Conservation (phyloP, 35 echinoderm and acorn worm genomes). For the Hemicentrotus pulcherrimus region DNA sequence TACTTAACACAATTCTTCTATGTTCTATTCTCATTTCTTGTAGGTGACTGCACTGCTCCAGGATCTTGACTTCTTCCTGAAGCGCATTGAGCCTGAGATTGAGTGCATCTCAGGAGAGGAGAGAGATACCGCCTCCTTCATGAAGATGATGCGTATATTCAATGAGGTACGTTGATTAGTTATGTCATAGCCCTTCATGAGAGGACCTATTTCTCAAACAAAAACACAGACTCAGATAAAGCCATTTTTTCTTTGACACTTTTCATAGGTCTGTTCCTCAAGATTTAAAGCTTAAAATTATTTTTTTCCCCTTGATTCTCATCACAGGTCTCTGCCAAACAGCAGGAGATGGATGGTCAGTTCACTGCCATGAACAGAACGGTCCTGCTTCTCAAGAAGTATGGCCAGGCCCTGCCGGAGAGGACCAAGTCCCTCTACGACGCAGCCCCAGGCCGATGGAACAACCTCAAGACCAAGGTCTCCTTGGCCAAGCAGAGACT, state of each 20-base stretch:
- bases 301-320: too few relatives aligned
- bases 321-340: conserved; percentile 91
- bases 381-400: conserved; percentile 91
- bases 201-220: too few relatives aligned
- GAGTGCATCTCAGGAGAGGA: conserved; percentile 97
- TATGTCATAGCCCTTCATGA: too few relatives aligned
- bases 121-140: conserved; percentile 97
- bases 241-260: too few relatives aligned
- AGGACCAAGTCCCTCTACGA: conserved; percentile 87
- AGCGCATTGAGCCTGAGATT: conserved; percentile 94
- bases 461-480: conserved; percentile 99
- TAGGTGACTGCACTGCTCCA: conserved; percentile 81
- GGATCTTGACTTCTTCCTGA: conserved; percentile 90
- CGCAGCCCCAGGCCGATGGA: conserved; percentile 93
- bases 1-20: too few relatives aligned
- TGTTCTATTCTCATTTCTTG: neutral
- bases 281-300: too few relatives aligned
- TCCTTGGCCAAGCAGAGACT: conserved; percentile 94
- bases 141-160: conserved; percentile 99
- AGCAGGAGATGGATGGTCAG: conserved; percentile 99
- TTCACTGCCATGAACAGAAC: conserved; percentile 99
- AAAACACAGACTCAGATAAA: too few relatives aligned
- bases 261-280: too few relatives aligned
- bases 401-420: conserved; percentile 82
- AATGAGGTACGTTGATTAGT: conserved; percentile 84